Conservation (phyloP, 1,140 invertebrate species). For the Berghia stephanieae region DNA sequence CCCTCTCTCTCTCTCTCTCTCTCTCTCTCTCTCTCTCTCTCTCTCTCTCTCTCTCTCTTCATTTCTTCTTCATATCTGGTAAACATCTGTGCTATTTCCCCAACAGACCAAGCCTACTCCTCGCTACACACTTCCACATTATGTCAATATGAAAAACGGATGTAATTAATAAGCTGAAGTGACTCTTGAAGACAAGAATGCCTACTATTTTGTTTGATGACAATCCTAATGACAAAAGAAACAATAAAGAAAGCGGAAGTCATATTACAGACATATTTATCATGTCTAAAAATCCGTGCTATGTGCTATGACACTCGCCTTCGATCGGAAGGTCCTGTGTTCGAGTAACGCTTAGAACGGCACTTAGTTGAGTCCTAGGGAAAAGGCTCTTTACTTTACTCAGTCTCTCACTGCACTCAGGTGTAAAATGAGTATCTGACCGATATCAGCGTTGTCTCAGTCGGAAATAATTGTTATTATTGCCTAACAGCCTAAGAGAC, state of each 20-base stretch:
- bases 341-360: neutral
- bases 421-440: too few relatives aligned
- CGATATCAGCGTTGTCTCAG: too few relatives aligned
- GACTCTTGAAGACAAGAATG: neutral
- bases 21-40: neutral
- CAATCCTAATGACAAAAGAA: neutral
- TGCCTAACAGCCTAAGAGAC: too few relatives aligned
- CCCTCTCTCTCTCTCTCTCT: too few relatives aligned
- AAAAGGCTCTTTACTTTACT: neutral
- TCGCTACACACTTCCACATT: too few relatives aligned
- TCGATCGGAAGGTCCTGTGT: neutral
- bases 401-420: too few relatives aligned
- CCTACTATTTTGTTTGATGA: neutral
- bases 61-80: neutral
- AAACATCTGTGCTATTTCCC: too few relatives aligned
- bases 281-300: neutral
- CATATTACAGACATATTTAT: neutral
- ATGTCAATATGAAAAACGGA: too few relatives aligned
- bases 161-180: too few relatives aligned
- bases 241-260: neutral
- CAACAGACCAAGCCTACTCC: too few relatives aligned
- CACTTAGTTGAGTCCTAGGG: too few relatives aligned
- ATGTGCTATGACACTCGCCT: neutral
- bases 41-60: neutral
- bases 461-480: too few relatives aligned